phyloP scores from a whole-genome alignment of 1,140 invertebrate genomes.

The Caenorhabditis remanei region DNA sequence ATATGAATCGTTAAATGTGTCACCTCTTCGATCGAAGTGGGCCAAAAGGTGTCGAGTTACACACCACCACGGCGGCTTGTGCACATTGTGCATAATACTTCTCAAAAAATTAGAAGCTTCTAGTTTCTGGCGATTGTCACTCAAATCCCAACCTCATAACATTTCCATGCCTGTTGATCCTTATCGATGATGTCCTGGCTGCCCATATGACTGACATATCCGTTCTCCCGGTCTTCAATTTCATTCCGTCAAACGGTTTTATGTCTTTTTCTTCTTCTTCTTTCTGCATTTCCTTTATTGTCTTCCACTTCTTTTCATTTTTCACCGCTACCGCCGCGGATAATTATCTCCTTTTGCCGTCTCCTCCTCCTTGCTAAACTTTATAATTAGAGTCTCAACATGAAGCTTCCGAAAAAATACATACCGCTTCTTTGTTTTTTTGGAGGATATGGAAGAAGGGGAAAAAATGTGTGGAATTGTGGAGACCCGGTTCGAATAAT shows the following conservation, averaged over 20 bases:
- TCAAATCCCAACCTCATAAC: not conserved
- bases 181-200: constrained; percentile 40
- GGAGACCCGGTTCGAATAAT: constrained; percentile 53
- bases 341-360: constrained; percentile 23
- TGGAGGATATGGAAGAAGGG: not conserved
- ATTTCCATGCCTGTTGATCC: constrained; percentile 40
- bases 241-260: constrained; percentile 16
- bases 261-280: constrained; percentile 24
- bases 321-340: not conserved
- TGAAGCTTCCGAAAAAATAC: not conserved
- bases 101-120: no score
- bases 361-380: not conserved
- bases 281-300: not conserved
- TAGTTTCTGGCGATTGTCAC: no score
- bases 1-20: constrained; percentile 14
- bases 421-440: constrained; percentile 1
- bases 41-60: constrained; percentile 2
- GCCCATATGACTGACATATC: constrained; percentile 43
- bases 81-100: not conserved
- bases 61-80: not conserved
- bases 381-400: constrained; percentile 7
- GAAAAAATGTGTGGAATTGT: constrained; percentile 28
- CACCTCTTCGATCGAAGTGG: constrained; percentile 5
- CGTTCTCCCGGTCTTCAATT: constrained; percentile 32
- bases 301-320: not conserved